Conservation (phyloP, 2,888 invertebrate species). For the Didymodactylos carnosus region DNA sequence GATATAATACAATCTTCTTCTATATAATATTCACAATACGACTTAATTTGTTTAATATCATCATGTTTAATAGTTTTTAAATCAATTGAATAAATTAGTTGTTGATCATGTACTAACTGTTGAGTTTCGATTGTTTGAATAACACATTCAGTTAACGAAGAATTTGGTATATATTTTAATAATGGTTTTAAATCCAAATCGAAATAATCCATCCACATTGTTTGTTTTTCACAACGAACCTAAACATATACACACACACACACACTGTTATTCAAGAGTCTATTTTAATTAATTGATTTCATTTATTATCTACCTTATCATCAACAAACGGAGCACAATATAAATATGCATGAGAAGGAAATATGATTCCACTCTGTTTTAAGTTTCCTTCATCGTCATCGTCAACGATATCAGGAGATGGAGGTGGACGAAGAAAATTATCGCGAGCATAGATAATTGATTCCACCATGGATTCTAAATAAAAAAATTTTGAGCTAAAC, state of each 20-base stretch:
- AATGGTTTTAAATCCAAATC: constrained; percentile 28
- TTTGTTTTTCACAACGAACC: background rate
- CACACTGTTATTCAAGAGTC: too few species aligned
- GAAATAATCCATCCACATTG: constrained; percentile 26
- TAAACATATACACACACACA: too few species aligned
- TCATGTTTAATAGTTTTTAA: constrained; percentile 21
- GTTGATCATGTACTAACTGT: constrained; percentile 21
- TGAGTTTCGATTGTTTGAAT: constrained; percentile 20
- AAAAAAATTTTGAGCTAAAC: too few species aligned
- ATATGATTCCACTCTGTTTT: constrained; percentile 22
- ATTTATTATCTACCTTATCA: too few species aligned
- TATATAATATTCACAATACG: constrained; percentile 20
- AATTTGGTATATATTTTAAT: constrained; percentile 3
- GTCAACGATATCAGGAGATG: background rate
- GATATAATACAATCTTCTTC: constrained; percentile 21
- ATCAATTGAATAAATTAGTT: constrained; percentile 22
- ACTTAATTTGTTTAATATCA: constrained; percentile 19
- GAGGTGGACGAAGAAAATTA: constrained; percentile 22
- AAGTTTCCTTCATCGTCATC: background rate
- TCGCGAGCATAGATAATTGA: constrained; percentile 29
- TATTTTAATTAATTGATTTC: too few species aligned
- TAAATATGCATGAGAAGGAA: constrained; percentile 25
- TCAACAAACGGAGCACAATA: too few species aligned
- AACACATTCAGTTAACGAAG: constrained; percentile 19
- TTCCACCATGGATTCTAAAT: constrained; percentile 32